Evolutionary conservation across 2,888 invertebrate genomes (phyloP).

Genomic region (Lydus trimaculatus): DNA sequence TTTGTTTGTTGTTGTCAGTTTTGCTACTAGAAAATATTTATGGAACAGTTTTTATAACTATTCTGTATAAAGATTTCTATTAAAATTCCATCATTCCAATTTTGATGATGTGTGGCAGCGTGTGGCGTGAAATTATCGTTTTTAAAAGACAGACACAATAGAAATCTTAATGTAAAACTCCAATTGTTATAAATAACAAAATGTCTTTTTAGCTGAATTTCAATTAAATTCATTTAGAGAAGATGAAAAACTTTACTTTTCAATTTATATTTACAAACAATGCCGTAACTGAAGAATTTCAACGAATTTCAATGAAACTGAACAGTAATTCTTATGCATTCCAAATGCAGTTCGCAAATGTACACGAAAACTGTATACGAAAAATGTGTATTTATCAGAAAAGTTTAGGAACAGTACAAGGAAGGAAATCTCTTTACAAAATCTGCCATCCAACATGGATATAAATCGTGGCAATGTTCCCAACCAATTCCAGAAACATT

Average conservation of each 20-base stretch:
- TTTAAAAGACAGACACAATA: not conserved
- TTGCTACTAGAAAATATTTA: not conserved
- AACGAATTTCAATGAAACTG: no score
- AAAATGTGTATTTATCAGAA: no score
- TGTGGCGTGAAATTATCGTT: constrained; percentile 5
- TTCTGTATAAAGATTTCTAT: not conserved
- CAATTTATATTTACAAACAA: not conserved
- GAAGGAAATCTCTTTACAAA: not conserved
- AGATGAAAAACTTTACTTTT: not conserved
- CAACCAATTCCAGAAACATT: constrained; percentile 3
- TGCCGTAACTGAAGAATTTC: not conserved
- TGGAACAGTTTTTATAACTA: not conserved
- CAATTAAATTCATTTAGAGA: not conserved
- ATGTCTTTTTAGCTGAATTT: not conserved
- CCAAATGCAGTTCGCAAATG: no score
- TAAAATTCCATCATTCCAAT: constrained; percentile 3
- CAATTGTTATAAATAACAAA: not conserved
- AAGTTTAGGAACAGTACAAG: not conserved
- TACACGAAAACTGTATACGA: no score
- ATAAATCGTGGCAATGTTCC: not conserved
- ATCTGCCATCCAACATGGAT: not conserved
- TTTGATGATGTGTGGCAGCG: constrained; percentile 1
- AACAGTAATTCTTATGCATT: no score
- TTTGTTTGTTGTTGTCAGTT: not conserved
- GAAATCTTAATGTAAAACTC: not conserved